Conservation (phyloP, 2,113 vertebrate species). For the Sprattus sprattus region DNA sequence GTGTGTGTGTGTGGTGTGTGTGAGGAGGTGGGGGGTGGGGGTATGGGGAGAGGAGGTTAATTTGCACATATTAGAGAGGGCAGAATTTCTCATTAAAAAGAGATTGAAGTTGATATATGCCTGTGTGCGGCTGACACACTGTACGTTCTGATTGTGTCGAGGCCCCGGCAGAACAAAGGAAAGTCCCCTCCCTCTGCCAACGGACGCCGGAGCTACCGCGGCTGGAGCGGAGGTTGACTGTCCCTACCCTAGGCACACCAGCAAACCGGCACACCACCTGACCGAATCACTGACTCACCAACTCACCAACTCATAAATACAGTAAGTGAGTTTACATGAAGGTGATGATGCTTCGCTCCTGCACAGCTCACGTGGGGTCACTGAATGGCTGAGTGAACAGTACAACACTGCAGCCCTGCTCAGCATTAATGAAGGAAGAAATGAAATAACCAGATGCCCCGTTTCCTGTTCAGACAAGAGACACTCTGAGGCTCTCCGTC, state of each 20-base stretch:
- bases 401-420: not conserved
- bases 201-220: conserved; percentile 10
- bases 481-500: not conserved
- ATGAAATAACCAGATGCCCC: not conserved
- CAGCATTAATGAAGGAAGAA: not conserved
- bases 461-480: not conserved
- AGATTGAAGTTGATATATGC: conserved; percentile 83
- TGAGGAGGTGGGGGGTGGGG: conserved; percentile 36
- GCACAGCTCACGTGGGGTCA: not conserved
- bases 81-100: conserved; percentile 84
- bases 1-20: conserved; percentile 9
- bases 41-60: conserved; percentile 71
- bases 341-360: not conserved
- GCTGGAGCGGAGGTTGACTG: not conserved
- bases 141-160: conserved; percentile 76
- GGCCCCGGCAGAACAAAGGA: conserved; percentile 77
- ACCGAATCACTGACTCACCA: not conserved
- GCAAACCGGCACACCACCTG: not conserved
- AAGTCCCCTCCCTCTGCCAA: conserved; percentile 38
- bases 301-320: not conserved
- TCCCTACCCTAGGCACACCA: not conserved
- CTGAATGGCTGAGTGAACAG: not conserved
- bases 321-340: not conserved
- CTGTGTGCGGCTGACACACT: conserved; percentile 76
- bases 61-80: conserved; percentile 81